phyloP scores from a whole-genome alignment of 1,140 invertebrate genomes.

The Panagrolaimus sp. region DNA sequence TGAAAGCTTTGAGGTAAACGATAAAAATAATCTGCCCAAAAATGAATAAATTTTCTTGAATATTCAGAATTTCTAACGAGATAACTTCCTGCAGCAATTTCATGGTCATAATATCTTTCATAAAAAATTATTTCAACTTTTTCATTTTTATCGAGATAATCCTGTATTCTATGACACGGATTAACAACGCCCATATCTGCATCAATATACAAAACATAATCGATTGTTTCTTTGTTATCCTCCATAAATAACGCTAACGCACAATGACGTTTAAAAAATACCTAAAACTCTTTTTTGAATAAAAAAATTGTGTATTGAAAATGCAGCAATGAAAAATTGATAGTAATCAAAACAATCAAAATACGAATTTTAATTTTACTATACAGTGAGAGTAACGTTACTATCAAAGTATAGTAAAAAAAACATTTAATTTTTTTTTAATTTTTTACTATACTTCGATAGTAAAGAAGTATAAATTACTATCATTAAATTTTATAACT shows the following conservation, averaged over 20 bases:
- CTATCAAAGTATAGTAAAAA: too few relatives aligned
- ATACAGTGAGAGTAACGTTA: too few relatives aligned
- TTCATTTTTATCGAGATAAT: neutral
- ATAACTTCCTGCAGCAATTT: constrained; percentile 5
- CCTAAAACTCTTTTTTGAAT: neutral
- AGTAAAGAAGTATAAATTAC: too few relatives aligned
- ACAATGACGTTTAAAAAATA: constrained; percentile 6
- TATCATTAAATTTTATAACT: too few relatives aligned
- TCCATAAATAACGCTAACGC: neutral
- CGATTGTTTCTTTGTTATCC: neutral
- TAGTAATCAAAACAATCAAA: too few relatives aligned
- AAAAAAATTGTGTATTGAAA: too few relatives aligned
- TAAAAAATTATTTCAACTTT: constrained; percentile 3
- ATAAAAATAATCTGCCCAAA: constrained; percentile 6
- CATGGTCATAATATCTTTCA: neutral
- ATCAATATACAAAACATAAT: constrained; percentile 5
- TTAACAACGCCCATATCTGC: constrained; percentile 1
- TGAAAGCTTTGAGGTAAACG: neutral
- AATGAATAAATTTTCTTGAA: neutral
- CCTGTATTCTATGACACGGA: neutral
- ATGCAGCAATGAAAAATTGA: too few relatives aligned
- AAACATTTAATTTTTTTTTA: too few relatives aligned
- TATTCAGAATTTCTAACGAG: constrained; percentile 5
- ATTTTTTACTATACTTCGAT: too few relatives aligned
- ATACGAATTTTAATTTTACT: too few relatives aligned